A percentile compares a stretch with the other conserved stretches of the same genome.
Evolutionary conservation across 2,797 vertebrate species (phyloP).

Genomic region (Aotus griseimembra): DNA sequence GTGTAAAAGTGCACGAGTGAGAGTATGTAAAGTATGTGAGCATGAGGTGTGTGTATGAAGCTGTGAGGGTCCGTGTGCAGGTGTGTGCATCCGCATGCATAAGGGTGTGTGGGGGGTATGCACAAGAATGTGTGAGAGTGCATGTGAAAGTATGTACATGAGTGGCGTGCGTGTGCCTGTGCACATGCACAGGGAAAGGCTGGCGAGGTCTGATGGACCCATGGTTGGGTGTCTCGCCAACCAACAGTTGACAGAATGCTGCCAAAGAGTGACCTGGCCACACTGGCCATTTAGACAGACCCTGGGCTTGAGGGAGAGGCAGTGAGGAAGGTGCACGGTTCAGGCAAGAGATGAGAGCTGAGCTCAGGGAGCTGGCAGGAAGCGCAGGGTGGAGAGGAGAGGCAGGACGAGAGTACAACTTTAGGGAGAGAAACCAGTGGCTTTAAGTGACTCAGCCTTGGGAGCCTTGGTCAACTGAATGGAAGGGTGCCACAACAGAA

Average conservation of each 20-base stretch:
- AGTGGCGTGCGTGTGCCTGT: background rate
- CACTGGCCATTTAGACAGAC: background rate
- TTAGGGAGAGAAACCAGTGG: background rate
- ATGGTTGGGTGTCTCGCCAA: background rate
- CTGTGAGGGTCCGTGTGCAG: too few species aligned
- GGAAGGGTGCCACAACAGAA: background rate
- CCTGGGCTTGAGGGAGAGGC: background rate
- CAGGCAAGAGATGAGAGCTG: background rate
- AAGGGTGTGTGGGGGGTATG: background rate
- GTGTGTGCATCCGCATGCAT: fast-evolving
- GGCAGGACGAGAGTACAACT: background rate
- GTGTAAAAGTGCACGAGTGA: background rate
- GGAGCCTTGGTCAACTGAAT: background rate
- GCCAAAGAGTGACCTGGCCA: background rate
- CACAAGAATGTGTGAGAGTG: background rate
- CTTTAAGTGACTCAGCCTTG: background rate
- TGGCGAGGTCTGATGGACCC: background rate
- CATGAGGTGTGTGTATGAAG: too few species aligned
- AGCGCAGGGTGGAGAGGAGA: background rate
- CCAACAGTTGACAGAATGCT: background rate
- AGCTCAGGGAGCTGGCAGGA: background rate
- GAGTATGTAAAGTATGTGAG: background rate
- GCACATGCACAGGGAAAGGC: too few species aligned
- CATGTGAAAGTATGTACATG: background rate
- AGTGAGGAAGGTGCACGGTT: background rate